These are phyloP conservation scores for Pygocentrus nattereri DNA, from an alignment of 2,797 vertebrate genomes.

Conservation along the genomic window DNA sequence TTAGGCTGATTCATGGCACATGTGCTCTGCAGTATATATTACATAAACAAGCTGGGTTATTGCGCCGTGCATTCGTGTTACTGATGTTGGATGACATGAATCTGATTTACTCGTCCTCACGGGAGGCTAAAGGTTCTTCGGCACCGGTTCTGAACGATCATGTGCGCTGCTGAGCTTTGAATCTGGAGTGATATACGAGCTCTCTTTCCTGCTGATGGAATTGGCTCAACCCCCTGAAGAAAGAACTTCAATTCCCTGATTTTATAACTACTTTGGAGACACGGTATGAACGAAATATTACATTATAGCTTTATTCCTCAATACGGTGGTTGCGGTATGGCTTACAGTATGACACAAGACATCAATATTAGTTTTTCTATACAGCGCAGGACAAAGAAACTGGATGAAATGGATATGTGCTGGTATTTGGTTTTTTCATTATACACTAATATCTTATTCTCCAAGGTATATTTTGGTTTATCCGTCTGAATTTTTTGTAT, in stretches of 20 bases:
- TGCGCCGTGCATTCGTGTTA: constrained; percentile 25
- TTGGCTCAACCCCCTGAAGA: not conserved
- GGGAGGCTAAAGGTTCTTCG: constrained; percentile 8
- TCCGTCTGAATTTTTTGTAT: too few relatives aligned
- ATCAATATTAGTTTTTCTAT: not conserved
- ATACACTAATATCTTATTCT: too few relatives aligned
- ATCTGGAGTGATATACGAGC: constrained; percentile 8
- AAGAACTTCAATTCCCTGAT: not conserved
- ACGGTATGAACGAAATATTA: too few relatives aligned
- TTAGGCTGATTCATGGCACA: constrained; percentile 50
- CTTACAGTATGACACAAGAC: not conserved
- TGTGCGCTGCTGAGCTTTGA: constrained; percentile 6
- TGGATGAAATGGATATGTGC: not conserved
- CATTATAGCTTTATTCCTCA: not conserved
- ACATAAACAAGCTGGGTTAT: constrained; percentile 31
- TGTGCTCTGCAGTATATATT: constrained; percentile 40
- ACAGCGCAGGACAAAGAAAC: not conserved
- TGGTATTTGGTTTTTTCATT: too few relatives aligned
- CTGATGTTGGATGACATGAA: constrained; percentile 30
- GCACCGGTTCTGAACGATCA: constrained; percentile 1
- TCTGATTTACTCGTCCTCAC: constrained; percentile 42
- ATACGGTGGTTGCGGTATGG: not conserved
- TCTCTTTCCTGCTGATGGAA: constrained; percentile 2
- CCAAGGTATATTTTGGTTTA: too few relatives aligned
- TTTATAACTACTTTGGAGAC: not conserved